These are phyloP conservation scores for Quiscalus mexicanus DNA, from an alignment of 2,113 vertebrate genomes.

Conservation along the genomic window DNA sequence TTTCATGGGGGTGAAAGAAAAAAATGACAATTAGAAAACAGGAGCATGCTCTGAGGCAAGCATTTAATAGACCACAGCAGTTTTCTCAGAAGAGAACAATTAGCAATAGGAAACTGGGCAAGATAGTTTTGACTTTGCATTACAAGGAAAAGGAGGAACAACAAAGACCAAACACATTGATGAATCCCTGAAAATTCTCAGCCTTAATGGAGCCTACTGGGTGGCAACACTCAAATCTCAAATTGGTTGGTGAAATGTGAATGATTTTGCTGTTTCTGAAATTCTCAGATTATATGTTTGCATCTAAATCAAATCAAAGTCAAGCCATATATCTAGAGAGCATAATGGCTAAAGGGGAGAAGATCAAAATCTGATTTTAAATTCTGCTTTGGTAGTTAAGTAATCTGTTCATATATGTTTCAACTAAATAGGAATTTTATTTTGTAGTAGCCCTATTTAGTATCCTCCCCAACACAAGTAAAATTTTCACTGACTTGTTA, in stretches of 20 bases:
- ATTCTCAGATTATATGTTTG: background rate
- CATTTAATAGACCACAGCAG: background rate
- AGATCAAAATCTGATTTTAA: background rate
- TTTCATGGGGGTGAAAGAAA: slow-evolving; percentile 32
- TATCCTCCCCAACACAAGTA: background rate
- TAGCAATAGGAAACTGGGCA: background rate
- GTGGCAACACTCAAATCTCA: background rate
- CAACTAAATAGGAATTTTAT: background rate
- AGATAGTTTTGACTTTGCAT: background rate
- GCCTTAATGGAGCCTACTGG: background rate
- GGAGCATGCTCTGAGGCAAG: fast-evolving
- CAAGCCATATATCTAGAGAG: background rate
- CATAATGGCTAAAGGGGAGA: background rate
- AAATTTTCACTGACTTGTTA: background rate
- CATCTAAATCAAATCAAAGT: background rate
- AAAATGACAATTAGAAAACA: background rate
- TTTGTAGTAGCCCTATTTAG: background rate
- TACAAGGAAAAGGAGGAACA: background rate
- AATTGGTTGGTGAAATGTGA: background rate
- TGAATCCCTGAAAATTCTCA: background rate
- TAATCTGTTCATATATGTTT: background rate
- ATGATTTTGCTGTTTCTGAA: background rate
- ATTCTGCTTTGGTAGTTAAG: background rate
- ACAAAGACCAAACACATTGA: background rate
- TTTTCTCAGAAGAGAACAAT: background rate